Conservation (phyloP, 2,888 invertebrate species). For the Drosophila pseudotalamancana region DNA sequence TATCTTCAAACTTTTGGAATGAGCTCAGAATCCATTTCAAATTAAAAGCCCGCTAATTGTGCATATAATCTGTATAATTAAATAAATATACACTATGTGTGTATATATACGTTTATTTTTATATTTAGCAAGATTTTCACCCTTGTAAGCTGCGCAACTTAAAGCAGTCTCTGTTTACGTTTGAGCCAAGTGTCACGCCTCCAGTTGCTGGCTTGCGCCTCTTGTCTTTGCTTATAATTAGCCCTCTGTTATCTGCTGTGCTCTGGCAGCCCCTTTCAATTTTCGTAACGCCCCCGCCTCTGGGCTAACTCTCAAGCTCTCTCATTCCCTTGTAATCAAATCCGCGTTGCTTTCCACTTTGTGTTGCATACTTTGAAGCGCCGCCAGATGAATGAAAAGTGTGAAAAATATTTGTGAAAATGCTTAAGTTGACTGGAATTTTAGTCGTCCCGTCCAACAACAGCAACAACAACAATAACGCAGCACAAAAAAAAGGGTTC, state of each 20-base stretch:
- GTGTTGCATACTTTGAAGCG: constrained; percentile 55
- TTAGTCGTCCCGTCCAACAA: constrained; percentile 27
- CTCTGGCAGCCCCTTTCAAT: neutral
- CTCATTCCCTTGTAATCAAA: constrained; percentile 65
- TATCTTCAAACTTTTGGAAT: neutral
- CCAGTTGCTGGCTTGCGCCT: constrained; percentile 5
- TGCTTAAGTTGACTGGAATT: constrained; percentile 57
- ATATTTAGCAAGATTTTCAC: neutral
- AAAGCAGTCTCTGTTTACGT: constrained; percentile 67
- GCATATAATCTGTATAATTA: neutral
- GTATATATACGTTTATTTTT: neutral
- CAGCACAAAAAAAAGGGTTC: constrained; percentile 53
- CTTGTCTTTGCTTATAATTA: constrained; percentile 74
- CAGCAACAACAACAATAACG: neutral
- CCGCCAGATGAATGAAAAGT: constrained; percentile 45
- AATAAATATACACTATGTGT: neutral
- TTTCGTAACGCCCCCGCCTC: neutral
- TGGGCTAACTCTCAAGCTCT: constrained; percentile 7
- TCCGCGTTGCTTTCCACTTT: constrained; percentile 69
- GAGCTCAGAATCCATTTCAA: constrained; percentile 1
- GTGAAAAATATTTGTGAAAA: constrained; percentile 73
- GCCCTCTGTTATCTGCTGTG: constrained; percentile 34
- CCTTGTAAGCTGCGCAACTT: constrained; percentile 25
- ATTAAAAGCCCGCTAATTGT: constrained; percentile 12
- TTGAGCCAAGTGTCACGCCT: constrained; percentile 46